Base-by-base conservation (phyloP, 2,888 invertebrate genomes). In the Aspidiotus destructor region DNA sequence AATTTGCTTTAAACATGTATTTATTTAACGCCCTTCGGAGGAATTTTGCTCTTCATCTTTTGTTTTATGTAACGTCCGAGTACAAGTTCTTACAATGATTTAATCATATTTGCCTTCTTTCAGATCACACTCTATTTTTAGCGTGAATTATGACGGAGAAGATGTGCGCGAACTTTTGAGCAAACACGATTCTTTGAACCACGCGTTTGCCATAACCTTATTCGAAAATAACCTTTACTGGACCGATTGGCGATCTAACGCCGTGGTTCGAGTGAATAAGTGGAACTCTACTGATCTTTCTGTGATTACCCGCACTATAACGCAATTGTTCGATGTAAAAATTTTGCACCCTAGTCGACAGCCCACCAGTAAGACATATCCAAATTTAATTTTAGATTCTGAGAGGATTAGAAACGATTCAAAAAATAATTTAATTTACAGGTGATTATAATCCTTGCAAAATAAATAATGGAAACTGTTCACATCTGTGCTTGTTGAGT, bases 171-270 rank as follows among this genome's bases (percentile, higher is more conserved):
- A 81, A 74, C 85, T 91, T 71, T 80, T 92, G 74, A 82, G 84
- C 71, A 86, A 86, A 65, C 87, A 88, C 76, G 85, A 87, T 70
- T 83, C 86, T 74, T 79, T 90, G 68, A 85, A 89, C 61, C 94
- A 94, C 81, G 92, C 94, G 0, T 95, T 94, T 80, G 89, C 93
- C 60, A 85, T 94, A 72, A 84, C 90, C 0, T 81, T 93, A 70
- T 92, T 88, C 80, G 92, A 89, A 76, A 86, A 87, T 75, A 86
- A 88, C 77, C 86, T 94, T 11, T 95, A 91, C 80, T 95, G 93
- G 92, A 93, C 92, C 0, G 94, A 95, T 79, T 94, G 95, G 95
- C 82, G 91, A 72, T 86, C 86, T 69, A 91, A 90, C 77, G 86
- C 89, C 71, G 88, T 95, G 5, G 86, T 90, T 73, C 81, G 88